A percentile compares a stretch with the other conserved stretches of the same genome.
Evolutionary conservation across 2,113 vertebrate species (phyloP).

Genomic region (Tachuris rubrigastra): DNA sequence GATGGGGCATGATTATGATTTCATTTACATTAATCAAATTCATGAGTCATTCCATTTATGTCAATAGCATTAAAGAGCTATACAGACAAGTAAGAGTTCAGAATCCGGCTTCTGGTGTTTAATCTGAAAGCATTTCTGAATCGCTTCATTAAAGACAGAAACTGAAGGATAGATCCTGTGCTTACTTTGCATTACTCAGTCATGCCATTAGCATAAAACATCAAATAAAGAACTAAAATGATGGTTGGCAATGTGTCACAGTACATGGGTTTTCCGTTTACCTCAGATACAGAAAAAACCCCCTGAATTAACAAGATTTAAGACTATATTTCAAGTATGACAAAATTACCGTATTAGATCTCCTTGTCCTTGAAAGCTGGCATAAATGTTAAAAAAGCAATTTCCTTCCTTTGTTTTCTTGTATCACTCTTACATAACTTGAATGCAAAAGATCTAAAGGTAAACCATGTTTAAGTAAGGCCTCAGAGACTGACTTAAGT

Average conservation of each 20-base stretch:
- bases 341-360: not conserved
- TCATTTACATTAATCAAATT: constrained; percentile 25
- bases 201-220: constrained; percentile 16
- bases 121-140: constrained; percentile 17
- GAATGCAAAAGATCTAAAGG: not conserved
- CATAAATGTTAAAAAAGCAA: not conserved
- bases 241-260: constrained; percentile 7
- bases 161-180: not conserved
- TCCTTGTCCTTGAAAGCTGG: not conserved
- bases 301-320: not conserved
- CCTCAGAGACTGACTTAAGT: not conserved
- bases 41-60: constrained; percentile 19
- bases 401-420: not conserved
- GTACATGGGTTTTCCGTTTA: not conserved
- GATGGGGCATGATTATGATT: constrained; percentile 20
- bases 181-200: constrained; percentile 36
- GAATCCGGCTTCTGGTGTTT: not conserved
- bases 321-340: not conserved
- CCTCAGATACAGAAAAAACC: not conserved
- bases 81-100: not conserved
- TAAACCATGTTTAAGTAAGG: not conserved
- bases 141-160: not conserved
- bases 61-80: constrained; percentile 16
- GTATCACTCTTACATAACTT: not conserved
- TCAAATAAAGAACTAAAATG: constrained; percentile 10